A percentile compares a stretch with the other conserved stretches of the same genome.
Conservation (phyloP, 2,113 vertebrate genomes). For the Ivindomyrus marchei region DNA sequence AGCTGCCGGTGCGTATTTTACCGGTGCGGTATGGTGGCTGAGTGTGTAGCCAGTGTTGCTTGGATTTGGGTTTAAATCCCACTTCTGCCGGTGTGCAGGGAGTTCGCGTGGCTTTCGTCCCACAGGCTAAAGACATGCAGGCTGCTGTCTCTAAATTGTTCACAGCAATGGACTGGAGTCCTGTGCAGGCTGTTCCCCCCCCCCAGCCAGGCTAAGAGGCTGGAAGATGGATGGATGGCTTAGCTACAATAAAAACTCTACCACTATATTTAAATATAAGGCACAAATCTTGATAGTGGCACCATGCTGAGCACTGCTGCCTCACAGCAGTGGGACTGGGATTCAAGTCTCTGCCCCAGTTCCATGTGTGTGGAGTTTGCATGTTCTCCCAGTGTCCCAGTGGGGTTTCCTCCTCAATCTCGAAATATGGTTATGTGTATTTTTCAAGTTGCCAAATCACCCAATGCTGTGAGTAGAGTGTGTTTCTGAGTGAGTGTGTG, state of each 20-base stretch:
- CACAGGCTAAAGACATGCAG: not conserved
- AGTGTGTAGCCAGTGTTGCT: not conserved
- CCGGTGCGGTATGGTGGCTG: not conserved
- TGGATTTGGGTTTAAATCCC: not conserved
- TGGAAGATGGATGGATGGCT: not conserved
- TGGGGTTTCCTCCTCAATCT: not conserved
- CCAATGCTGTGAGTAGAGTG: not conserved
- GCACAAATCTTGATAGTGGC: not conserved
- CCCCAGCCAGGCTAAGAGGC: not conserved
- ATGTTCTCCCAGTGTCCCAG: not conserved
- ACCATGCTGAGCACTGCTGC: not conserved
- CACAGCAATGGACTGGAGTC: not conserved
- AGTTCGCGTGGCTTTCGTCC: not conserved
- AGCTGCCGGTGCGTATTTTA: not conserved
- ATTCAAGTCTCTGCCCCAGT: not conserved
- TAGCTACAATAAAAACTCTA: not conserved
- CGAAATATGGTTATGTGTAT: not conserved
- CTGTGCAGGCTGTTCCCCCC: not conserved
- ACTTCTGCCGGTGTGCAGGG: not conserved
- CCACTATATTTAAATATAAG: not conserved
- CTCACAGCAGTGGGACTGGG: not conserved
- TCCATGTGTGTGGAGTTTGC: not conserved
- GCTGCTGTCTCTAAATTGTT: not conserved
- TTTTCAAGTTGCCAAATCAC: not conserved
- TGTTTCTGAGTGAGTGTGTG: too few relatives aligned